Conservation (phyloP, 2,888 invertebrate species). For the Myathropa florea region DNA sequence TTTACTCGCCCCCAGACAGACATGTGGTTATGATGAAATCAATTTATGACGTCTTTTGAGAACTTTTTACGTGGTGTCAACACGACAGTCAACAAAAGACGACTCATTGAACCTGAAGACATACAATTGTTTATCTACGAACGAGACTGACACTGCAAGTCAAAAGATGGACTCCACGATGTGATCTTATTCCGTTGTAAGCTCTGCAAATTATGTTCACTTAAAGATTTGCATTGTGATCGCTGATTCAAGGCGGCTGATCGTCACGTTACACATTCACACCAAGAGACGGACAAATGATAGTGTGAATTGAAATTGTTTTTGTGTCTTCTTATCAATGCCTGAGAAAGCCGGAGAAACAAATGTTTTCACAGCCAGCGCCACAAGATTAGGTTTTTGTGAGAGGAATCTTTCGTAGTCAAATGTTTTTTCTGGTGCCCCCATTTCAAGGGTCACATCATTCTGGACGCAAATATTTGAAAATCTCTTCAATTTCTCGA, state of each 20-base stretch:
- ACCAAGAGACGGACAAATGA: background rate
- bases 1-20: too few relatives aligned
- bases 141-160: background rate
- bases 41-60: background rate
- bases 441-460: conserved; percentile 41
- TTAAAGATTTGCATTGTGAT: background rate
- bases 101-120: background rate
- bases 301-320: background rate
- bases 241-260: background rate
- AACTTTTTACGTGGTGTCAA: background rate
- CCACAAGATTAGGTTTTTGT: background rate
- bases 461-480: conserved; percentile 54
- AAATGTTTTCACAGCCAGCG: conserved; percentile 33
- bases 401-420: conserved; percentile 17
- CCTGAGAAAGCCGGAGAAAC: background rate
- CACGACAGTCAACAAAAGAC: background rate
- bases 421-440: conserved; percentile 18
- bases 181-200: too few relatives aligned
- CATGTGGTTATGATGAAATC: background rate
- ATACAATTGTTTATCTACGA: too few relatives aligned
- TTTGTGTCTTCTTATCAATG: conserved; percentile 22
- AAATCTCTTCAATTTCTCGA: conserved; percentile 16
- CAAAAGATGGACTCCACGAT: background rate
- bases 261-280: background rate
- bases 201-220: background rate